Base-by-base conservation (phyloP, 2,797 vertebrate species). In the Otolemur crassicaudatus region DNA sequence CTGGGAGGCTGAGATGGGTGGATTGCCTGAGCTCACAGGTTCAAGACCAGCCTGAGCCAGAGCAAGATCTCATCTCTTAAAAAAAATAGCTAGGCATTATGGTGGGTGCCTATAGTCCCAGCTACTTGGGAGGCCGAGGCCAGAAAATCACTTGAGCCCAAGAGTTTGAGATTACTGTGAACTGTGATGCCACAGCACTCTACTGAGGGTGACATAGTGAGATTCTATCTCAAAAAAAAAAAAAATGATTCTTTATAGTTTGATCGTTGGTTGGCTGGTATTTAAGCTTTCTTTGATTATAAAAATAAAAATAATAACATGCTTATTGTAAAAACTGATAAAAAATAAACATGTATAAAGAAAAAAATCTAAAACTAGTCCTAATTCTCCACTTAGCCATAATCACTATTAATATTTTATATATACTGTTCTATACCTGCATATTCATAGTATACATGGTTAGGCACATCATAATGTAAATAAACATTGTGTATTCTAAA, bases 221-320 rank as follows among this genome's bases (percentile, higher is more conserved):
- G 13, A 53, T 53, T 14, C 49, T 53, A 14, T 13, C 49, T 53
- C 14, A 53, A 53, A 53, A 53, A 53, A 53, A 13, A 49, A 53
- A 53, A 53, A 53, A 53, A 72, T 31, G 43, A n/a, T 86, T 89
- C n/a, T 40, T 76, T 34, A n/a, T 60, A 31, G 16, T 77, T 82
- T 10, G 14, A 1, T 81, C 67, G 14, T 73, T 65, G 37, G 17
- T 89, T 88, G 61, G 65, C 31, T 70, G 53, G 5, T 63, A 29
- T 79, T 86, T 86, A 84, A 58, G 63, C 5, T 40, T 84, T 89
- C 69, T 92, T 82, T 95, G 86, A 80, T 85, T 69, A 40, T 40
- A 40, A 40, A 40, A 40, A 3, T 92, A n/a, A 80, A 87, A 87
- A 27, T 92, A 76, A 83, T 75, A 63, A 63, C 17, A 53, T 82